These are phyloP conservation scores for Willisornis vidua DNA, from an alignment of 2,113 vertebrate species.

Conservation along the genomic window DNA sequence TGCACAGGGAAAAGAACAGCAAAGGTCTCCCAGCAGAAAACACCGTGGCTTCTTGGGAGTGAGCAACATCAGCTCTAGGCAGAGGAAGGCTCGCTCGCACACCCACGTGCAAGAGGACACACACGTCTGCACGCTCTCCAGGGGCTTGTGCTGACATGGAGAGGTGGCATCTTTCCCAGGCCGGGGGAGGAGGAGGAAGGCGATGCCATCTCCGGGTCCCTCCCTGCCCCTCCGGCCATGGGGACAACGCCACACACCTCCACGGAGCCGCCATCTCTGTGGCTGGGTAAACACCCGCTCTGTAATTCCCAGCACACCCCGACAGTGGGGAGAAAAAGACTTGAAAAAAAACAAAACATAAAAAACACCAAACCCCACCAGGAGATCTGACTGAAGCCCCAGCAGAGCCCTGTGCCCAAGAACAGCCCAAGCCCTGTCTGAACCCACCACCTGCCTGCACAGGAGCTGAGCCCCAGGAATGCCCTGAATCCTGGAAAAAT, in stretches of 20 bases:
- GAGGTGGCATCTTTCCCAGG: conserved; percentile 25
- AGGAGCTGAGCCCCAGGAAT: background rate
- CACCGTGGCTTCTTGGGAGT: rapidly evolving
- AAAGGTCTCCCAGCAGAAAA: background rate
- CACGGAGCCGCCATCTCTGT: background rate
- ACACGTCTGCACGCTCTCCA: background rate
- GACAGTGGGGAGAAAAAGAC: background rate
- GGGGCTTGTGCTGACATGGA: conserved; percentile 46
- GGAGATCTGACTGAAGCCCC: background rate
- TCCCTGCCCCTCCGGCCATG: conserved; percentile 16
- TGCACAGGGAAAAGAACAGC: background rate
- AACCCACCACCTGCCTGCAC: background rate
- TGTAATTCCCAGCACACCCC: background rate
- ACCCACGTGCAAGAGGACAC: conserved; percentile 1
- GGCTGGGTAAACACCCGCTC: background rate
- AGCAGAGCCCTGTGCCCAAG: rapidly evolving
- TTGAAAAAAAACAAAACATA: rapidly evolving
- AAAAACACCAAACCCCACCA: rapidly evolving
- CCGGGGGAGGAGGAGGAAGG: conserved; percentile 12
- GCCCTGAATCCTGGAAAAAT: background rate
- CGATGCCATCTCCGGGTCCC: conserved; percentile 16
- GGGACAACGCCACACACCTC: conserved; percentile 15
- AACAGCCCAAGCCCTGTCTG: background rate
- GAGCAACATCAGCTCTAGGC: background rate
- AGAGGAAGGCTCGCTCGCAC: background rate